phyloP scores from a whole-genome alignment of 2,797 vertebrate species.

The Aldrovandia affinis region DNA sequence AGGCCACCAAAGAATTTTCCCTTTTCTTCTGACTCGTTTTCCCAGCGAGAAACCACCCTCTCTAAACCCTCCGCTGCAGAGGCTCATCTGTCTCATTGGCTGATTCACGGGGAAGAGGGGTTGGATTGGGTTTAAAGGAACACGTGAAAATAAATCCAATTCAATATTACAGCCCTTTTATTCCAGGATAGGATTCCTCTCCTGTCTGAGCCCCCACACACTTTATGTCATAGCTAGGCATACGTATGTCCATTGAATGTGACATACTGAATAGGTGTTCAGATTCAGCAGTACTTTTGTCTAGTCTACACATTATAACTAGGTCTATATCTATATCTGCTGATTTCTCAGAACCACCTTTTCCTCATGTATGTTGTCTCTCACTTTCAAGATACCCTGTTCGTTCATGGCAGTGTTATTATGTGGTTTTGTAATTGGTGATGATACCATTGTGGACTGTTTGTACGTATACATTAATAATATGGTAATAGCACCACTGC shows the following conservation, averaged over 20 bases:
- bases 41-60: neutral
- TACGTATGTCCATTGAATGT: neutral
- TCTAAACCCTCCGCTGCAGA: neutral
- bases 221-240: no score
- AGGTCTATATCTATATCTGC: neutral
- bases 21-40: neutral
- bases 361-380: neutral
- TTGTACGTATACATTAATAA: neutral
- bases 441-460: neutral
- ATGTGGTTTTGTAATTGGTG: neutral
- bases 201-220: no score
- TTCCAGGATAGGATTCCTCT: neutral
- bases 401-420: neutral
- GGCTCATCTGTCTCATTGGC: neutral
- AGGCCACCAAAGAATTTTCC: conserved; percentile 48
- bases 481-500: neutral
- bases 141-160: neutral
- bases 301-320: no score
- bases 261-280: neutral
- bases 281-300: neutral
- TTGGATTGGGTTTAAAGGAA: neutral
- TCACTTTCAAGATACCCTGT: neutral
- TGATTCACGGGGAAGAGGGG: neutral
- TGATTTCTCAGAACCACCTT: neutral
- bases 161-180: neutral